Evolutionary conservation across 2,113 vertebrate species (phyloP), one percentile per base, ranked within the genome.

Genomic region (Oncorhynchus gorbuscha): DNA sequence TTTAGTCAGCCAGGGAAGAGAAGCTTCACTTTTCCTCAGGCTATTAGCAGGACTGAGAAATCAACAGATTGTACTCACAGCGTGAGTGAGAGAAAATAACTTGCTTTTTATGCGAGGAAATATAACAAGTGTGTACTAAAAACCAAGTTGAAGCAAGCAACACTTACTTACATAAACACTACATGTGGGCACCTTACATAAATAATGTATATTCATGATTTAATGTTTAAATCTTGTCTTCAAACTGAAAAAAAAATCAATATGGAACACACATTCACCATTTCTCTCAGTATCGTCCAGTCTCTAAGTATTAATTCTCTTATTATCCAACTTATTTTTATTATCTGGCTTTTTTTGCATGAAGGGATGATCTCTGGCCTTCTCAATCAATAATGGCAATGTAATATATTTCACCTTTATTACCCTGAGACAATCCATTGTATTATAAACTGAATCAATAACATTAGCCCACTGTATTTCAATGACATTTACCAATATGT

Each of bases 171-270:
- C 45, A 84, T 87, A 87, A 87, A 84, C 69, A 67, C 9, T 39
- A 71, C 74, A 82, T 76, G 80, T 83, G 83, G 88, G 85, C 84
- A 86, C 86, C 79, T 89, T 90, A 86, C 82, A 85, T 89, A 82
- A 91, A 84, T 82, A 12, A 3, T 45, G 39, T 45, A 35, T 69
- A 35, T 69, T 30, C 55, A 55, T 39, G 61, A 5, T 65, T 86
- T 68, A 20, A 70, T 13, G 48, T 68, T 83, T 81, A 77, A 78
- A 81, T 73, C 75, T 80, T 78, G 84, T 49, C 39, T 49, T 18
- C 4, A 6, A 82, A n/a, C 48, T 69, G 18, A 39, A 68, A 32
- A 68, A 28, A 3, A 78, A 81, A 81, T 89, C 86, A 4, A 89
- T 87, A 71, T 28, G n/a, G 51, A 71, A 72, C 73, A 83, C 61